These are phyloP conservation scores for Nothura maculosa DNA, from an alignment of 2,797 vertebrate genomes.

Conservation along the genomic window DNA sequence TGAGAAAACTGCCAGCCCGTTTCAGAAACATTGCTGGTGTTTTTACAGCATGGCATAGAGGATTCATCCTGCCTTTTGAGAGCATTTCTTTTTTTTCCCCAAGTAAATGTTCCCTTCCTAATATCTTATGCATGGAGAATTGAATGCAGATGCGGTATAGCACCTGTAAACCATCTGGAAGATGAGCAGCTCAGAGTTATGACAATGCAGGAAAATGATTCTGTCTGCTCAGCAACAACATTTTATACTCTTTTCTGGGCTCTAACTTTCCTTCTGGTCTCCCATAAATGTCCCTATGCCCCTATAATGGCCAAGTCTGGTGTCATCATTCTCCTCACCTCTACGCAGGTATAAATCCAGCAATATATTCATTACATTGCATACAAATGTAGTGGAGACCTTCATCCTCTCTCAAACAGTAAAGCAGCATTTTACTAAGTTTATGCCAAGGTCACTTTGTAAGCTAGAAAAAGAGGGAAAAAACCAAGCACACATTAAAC, in stretches of 20 bases:
- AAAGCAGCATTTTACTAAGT: not conserved
- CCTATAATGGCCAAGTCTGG: accelerated
- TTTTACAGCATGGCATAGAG: not conserved
- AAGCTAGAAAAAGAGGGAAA: not conserved
- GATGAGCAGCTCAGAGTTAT: not conserved
- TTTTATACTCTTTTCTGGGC: not conserved
- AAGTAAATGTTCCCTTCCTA: not conserved
- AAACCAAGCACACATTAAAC: not conserved
- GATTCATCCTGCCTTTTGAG: not conserved
- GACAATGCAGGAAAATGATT: not conserved
- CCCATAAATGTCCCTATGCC: not conserved
- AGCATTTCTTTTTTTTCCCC: not conserved
- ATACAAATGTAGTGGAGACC: not conserved
- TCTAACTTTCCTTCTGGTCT: not conserved
- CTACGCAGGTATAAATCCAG: not conserved
- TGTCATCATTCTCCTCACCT: not conserved
- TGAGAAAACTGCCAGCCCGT: not conserved
- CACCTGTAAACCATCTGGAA: conserved; percentile 23
- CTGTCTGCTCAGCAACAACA: not conserved
- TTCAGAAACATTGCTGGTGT: not conserved
- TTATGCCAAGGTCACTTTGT: not conserved
- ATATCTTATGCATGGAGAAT: not conserved
- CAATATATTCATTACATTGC: not conserved
- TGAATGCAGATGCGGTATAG: not conserved
- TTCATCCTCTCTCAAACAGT: not conserved